Conservation (phyloP, 2,797 vertebrate genomes). For the Onychomys leucogaster region DNA sequence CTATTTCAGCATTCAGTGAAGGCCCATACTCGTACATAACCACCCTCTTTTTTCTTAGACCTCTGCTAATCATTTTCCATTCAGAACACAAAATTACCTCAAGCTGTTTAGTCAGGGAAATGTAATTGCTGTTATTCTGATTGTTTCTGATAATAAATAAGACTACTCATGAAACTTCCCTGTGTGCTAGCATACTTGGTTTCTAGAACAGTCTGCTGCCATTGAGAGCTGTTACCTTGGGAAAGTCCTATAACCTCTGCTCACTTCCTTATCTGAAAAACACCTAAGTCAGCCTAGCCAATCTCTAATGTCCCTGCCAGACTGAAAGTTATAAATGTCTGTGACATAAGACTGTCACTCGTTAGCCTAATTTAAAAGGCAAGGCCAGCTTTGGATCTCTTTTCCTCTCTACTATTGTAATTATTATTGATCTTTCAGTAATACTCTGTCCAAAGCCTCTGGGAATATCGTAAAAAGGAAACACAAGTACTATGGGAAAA, state of each 20-base stretch:
- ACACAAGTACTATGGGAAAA: conserved; percentile 46
- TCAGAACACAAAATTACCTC: conserved; percentile 64
- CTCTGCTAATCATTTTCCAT: conserved; percentile 71
- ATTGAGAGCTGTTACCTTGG: conserved; percentile 25
- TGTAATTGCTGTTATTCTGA: conserved; percentile 75
- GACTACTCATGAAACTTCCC: conserved; percentile 44
- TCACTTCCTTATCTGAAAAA: conserved; percentile 59
- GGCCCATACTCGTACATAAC: not conserved
- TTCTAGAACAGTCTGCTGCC: conserved; percentile 19
- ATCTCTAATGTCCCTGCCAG: conserved; percentile 31
- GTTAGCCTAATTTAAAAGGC: conserved; percentile 71
- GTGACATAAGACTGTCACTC: conserved; percentile 45
- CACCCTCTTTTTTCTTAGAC: conserved; percentile 43
- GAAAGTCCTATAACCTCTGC: conserved; percentile 3
- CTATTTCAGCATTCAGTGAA: not conserved
- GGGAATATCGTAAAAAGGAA: conserved; percentile 66
- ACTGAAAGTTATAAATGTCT: conserved; percentile 46
- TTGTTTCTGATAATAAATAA: conserved; percentile 69
- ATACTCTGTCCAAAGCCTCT: conserved; percentile 66
- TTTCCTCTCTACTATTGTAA: conserved; percentile 67
- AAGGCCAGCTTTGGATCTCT: conserved; percentile 72
- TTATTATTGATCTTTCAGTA: conserved; percentile 78
- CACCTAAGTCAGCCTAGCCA: conserved; percentile 10
- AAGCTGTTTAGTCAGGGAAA: conserved; percentile 70
- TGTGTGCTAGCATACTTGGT: conserved; percentile 1